Conservation (phyloP, 1,140 invertebrate genomes). For the Lepidotrigona ventralis region DNA sequence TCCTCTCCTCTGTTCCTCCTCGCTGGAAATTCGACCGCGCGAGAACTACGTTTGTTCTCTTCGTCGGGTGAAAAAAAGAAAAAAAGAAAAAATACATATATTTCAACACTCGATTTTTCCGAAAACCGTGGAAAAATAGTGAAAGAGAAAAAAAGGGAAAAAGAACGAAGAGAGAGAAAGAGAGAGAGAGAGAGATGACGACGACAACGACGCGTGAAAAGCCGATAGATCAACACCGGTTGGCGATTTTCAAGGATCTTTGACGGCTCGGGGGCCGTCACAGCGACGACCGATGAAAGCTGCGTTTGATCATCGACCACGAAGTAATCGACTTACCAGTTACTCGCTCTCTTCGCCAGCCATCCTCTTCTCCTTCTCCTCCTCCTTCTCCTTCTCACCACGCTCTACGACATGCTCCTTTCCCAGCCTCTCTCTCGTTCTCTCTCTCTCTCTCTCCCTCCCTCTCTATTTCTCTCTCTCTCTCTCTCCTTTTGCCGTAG, state of each 20-base stretch:
- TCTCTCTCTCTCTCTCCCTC: too few relatives aligned
- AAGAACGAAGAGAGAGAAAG: too few relatives aligned
- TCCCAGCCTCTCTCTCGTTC: background rate
- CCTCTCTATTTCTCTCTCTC: too few relatives aligned
- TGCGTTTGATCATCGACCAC: conserved; percentile 66
- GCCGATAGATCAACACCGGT: conserved; percentile 4
- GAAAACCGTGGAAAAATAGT: background rate
- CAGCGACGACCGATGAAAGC: conserved; percentile 58
- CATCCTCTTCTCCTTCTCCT: background rate
- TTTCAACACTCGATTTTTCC: too few relatives aligned
- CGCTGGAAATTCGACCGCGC: background rate
- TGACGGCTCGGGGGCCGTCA: conserved; percentile 41
- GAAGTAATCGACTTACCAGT: conserved; percentile 67
- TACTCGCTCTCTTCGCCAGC: conserved; percentile 15
- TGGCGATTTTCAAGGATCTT: conserved; percentile 42
- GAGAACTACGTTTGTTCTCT: background rate
- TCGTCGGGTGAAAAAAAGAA: background rate
- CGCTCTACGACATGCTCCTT: background rate
- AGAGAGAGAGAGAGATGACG: too few relatives aligned
- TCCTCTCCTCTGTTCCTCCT: too few relatives aligned
- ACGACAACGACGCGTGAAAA: background rate
- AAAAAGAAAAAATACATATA: background rate
- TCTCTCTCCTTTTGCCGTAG: background rate
- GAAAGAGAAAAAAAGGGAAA: background rate
- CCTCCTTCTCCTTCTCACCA: background rate